Conservation (phyloP, 2,113 vertebrate species). For the Poeciliopsis occidentalis region DNA sequence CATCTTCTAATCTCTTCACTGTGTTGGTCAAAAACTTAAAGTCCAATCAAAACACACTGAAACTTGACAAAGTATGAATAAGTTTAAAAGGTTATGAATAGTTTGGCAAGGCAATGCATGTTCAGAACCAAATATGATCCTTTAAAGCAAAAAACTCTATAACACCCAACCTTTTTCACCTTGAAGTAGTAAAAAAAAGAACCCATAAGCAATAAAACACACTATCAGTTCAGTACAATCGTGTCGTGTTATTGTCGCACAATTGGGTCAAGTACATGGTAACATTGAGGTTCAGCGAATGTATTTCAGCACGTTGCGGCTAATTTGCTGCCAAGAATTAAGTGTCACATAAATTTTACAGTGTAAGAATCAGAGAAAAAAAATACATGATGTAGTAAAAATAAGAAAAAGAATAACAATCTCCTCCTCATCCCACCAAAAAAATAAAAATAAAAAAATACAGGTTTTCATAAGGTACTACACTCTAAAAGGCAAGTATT, state of each 20-base stretch:
- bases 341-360: slow-evolving; percentile 70
- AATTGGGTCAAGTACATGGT: neutral
- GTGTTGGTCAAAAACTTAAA: neutral
- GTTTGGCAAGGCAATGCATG: too few species aligned
- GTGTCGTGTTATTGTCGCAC: slow-evolving; percentile 11
- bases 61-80: neutral
- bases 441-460: slow-evolving; percentile 10
- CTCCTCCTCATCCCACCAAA: neutral
- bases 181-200: neutral
- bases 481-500: slow-evolving; percentile 65
- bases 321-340: slow-evolving; percentile 54
- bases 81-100: neutral
- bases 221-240: slow-evolving; percentile 16
- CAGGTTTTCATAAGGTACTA: slow-evolving; percentile 52
- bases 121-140: neutral
- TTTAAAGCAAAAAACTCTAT: neutral
- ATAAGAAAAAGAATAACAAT: slow-evolving; percentile 58
- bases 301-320: slow-evolving; percentile 61
- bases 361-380: slow-evolving; percentile 69
- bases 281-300: slow-evolving; percentile 29
- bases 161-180: neutral
- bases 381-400: slow-evolving; percentile 66
- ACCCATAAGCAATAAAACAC: slow-evolving; percentile 19
- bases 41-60: neutral
- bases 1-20: neutral